These are phyloP conservation scores for Orchestes rusci DNA, from an alignment of 2,888 invertebrate genomes.

Conservation along the genomic window DNA sequence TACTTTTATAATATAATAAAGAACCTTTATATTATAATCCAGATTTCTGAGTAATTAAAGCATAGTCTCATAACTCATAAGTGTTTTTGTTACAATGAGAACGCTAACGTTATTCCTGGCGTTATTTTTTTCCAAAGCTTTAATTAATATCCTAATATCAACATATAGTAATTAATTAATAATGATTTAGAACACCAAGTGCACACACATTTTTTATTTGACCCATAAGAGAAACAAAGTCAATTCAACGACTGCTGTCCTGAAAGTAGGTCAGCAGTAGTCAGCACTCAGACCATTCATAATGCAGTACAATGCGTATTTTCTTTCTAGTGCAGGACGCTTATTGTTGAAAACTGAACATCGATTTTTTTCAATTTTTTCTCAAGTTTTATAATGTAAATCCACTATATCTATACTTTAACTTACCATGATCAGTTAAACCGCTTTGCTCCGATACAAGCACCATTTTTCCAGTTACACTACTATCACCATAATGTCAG, in stretches of 20 bases:
- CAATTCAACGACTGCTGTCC: too few relatives aligned
- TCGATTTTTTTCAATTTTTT: too few relatives aligned
- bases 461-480: conserved; percentile 29
- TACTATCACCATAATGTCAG: too few relatives aligned
- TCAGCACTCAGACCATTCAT: conserved; percentile 17
- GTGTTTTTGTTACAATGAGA: too few relatives aligned
- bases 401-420: too few relatives aligned
- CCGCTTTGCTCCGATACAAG: conserved; percentile 30
- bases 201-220: neutral
- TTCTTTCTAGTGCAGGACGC: conserved; percentile 7
- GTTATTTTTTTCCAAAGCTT: neutral
- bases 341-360: too few relatives aligned
- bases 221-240: conserved; percentile 22
- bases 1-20: too few relatives aligned
- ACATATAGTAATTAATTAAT: neutral
- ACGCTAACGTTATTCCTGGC: too few relatives aligned
- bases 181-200: neutral
- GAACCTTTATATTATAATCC: too few relatives aligned
- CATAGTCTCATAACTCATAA: too few relatives aligned
- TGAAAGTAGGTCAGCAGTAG: conserved; percentile 20
- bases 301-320: conserved; percentile 21
- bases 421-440: conserved; percentile 32
- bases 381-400: too few relatives aligned
- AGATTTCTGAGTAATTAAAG: too few relatives aligned
- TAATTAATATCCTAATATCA: neutral